Evolutionary conservation across 1,140 invertebrate species (phyloP).

Genomic region (Anagrus nilaparvatae): DNA sequence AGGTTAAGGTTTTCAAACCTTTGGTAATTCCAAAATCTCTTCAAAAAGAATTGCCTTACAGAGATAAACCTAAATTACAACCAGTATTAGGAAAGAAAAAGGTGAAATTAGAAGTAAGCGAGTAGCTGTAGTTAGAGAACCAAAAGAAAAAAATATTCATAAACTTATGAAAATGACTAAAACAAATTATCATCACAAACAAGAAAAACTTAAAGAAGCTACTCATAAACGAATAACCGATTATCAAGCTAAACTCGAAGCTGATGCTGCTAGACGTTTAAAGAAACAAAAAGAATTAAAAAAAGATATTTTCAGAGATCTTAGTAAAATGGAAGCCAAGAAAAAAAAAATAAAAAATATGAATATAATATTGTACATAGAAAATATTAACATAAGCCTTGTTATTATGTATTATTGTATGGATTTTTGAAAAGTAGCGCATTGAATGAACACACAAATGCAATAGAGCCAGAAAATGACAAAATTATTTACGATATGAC

Average conservation of each 20-base stretch:
- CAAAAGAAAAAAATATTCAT: constrained; percentile 76
- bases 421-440: too few species aligned
- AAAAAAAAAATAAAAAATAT: constrained; percentile 35
- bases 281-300: constrained; percentile 69
- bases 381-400: too few species aligned
- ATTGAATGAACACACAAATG: too few species aligned
- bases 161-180: constrained; percentile 76
- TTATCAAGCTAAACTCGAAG: constrained; percentile 52
- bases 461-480: too few species aligned
- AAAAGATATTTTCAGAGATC: constrained; percentile 71
- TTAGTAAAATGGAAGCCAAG: constrained; percentile 57
- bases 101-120: constrained; percentile 46
- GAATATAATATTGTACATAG: too few species aligned
- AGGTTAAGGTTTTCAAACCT: constrained; percentile 67
- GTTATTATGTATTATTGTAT: too few species aligned
- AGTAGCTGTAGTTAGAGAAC: constrained; percentile 82
- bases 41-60: constrained; percentile 83
- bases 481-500: too few species aligned
- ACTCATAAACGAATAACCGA: constrained; percentile 54
- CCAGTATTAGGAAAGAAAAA: constrained; percentile 34
- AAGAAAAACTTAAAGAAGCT: constrained; percentile 45
- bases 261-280: constrained; percentile 55
- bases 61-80: constrained; percentile 73
- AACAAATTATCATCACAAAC: constrained; percentile 53
- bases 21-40: constrained; percentile 77